Base-by-base conservation (phyloP, 2,888 invertebrate species). In the Dicycla oo region DNA sequence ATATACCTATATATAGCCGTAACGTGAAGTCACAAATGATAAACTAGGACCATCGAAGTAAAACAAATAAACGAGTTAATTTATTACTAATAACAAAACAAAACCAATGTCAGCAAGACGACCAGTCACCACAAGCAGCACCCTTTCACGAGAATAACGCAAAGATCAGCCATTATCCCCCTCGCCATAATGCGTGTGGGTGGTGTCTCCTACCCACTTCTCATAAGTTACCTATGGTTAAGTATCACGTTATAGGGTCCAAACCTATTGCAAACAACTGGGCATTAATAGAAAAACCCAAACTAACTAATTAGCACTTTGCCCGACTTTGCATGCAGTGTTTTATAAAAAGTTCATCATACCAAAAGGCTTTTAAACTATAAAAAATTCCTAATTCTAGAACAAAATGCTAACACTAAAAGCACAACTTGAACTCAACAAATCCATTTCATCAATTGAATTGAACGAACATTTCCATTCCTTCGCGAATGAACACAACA, bases 401-500 rank as follows among this genome's bases (percentile, higher is more conserved):
- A 68, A 53, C 53, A 64, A 66, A 80, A 75, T 18, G 49, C 34
- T 10, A 63, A 66, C 51, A 61, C 63, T 62, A 70, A 78, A 81
- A 82, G 68, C 51, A 69, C 57, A 73, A 81, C 56, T n/a, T 34
- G 38, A 69, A 54, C 53, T 78, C 43, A 34, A 81, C 61, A 73
- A 82, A 82, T 73, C 64, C 56, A 64, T 73, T 80, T 57, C 43
- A 63, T 53, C 73, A 69, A 82, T 73, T 67, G 78, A 80, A 80
- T 69, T 69, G 82, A 69, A 78, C 60, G 79, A 78, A 69, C 66
- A 78, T 82, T 78, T 82, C 66, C 69, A 80, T 80, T 82, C 82
- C 30, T 67, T 73, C 67, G 57, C 67, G 82, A 82, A 78, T 65
- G 82, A 80, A 73, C 82, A 69, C 69, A 64, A 74, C 73, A 69